Evolutionary conservation across 2,797 vertebrate species (phyloP), one percentile per base, ranked within the genome.

Genomic region (Spea hammondii): DNA sequence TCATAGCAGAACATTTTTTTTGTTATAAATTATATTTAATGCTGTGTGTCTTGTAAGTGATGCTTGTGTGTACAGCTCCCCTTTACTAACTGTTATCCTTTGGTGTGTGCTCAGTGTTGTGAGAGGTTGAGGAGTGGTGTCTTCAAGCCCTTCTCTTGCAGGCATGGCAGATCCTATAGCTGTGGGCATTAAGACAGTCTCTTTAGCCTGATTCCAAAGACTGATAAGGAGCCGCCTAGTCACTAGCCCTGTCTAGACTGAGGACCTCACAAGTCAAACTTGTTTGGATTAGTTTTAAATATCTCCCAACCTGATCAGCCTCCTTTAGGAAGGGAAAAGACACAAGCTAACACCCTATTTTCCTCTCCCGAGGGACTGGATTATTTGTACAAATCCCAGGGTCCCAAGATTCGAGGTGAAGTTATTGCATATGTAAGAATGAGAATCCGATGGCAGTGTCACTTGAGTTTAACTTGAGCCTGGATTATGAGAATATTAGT

Each of bases 221-320:
- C 76, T 92, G 92, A 94, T 93, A 93, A 93, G 92, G 80, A 92
- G 91, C 90, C 92, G 91, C 92, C 91, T 84, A 90, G 91, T 85
- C 92, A 89, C 90, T 88, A 87, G 87, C 87, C 87, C 90, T 92
- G 92, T 93, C 92, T 93, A 93, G 92, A 92, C 93, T 91, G 84
- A 82, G 86, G 92, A 93, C 91, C 91, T 91, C 92, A 93, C 91
- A 91, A 91, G 91, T 91, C 90, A 90, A 90, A 89, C 83, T 91
- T 93, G 91, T 93, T 93, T 94, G 91, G 90, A 92, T 92, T 92
- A 92, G 91, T 83, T 88, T 88, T 88, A 86, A 89, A 89, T 88
- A 92, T 91, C 90, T 88, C 88, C 90, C 89, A 87, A 90, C 88
- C 89, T 88, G 90, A 90, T 87, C 89, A 84, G 84, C 84, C 71